Evolutionary conservation across 2,797 vertebrate genomes (phyloP).

Genomic region (Rhyacichthys aspro): DNA sequence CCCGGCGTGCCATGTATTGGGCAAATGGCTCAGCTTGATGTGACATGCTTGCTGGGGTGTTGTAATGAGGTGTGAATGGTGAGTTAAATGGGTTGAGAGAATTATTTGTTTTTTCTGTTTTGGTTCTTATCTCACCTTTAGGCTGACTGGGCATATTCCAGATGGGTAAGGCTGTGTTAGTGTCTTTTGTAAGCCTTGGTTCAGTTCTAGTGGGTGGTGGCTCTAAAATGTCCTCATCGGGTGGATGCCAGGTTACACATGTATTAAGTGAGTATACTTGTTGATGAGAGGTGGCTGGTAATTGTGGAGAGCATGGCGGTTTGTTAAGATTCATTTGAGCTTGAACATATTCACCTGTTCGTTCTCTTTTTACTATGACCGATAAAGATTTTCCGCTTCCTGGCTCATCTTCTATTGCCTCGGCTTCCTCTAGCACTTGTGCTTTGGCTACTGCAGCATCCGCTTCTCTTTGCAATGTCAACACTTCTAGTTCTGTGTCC

Average conservation of each 20-base stretch:
- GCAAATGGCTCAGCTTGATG: not conserved
- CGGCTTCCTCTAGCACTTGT: conserved; percentile 17
- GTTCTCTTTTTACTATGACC: conserved; percentile 6
- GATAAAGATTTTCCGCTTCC: not conserved
- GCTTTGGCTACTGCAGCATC: conserved; percentile 1
- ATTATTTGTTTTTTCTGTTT: not conserved
- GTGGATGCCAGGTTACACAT: not conserved
- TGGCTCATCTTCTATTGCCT: conserved; percentile 8
- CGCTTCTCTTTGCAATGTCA: conserved; percentile 20
- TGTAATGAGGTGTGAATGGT: not conserved
- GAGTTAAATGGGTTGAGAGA: not conserved
- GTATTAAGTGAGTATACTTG: not conserved
- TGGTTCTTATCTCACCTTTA: too few relatives aligned
- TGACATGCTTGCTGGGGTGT: not conserved
- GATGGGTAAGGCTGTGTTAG: too few relatives aligned
- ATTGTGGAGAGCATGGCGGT: too few relatives aligned
- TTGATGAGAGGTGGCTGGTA: not conserved
- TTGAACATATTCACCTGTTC: too few relatives aligned
- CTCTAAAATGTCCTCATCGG: not conserved
- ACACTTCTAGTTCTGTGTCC: conserved; percentile 35
- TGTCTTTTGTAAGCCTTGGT: not conserved
- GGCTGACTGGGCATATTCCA: not conserved
- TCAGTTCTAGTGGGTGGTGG: not conserved
- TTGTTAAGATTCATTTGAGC: too few relatives aligned
- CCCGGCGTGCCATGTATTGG: not conserved